Base-by-base conservation (phyloP, 2,888 invertebrate species). In the Colletes collaris region DNA sequence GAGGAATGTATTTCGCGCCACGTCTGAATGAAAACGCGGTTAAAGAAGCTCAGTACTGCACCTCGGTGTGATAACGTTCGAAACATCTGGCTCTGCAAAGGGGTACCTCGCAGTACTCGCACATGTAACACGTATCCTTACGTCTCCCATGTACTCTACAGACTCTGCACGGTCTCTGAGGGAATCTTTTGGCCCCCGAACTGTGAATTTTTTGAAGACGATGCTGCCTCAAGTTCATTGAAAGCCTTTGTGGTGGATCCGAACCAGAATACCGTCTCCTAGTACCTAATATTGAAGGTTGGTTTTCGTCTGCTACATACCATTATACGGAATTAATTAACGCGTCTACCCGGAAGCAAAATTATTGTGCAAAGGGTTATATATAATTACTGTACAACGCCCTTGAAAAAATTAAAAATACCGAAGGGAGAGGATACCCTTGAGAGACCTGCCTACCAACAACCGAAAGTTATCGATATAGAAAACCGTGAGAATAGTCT, bases 361-460 rank as follows among this genome's bases (percentile, higher is more conserved):
- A 4, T 27, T 7, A 27, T 16, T 40, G 60, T 53, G n/a, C 27
- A 27, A 50, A 58, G 56, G 56, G 16, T 65, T n/a, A 27, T 27
- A 27, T 27, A 27, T 27, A 58, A 50, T 49, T 46, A 46, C 8
- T 8, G 44, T 46, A 2, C 8, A 46, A 46, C 44, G 0, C 10
- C 7, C 4, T 3, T 13, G 11, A 13, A 3, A 5, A 6, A 40
- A 16, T 1, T 7, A 40, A 35, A 27, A 40, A 53, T 75, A 53
- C 46, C 37, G 59, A 67, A n/a, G 5, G 52, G 11, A 10, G 16
- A 63, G 77, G 77, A 74, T 55, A 78, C 77, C 67, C 65, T 76
- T 44, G 76, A 83, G 84, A 85, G 63, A 77, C 59, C 49, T 70
- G 50, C n/a, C 35, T 68, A 40, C 13, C 60, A 63, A 35, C 16